Percentiles rank a stretch among this genome's conserved stretches.
phyloP scores from a whole-genome alignment of 1,140 invertebrate genomes.

The Mesaphorura yosii region DNA sequence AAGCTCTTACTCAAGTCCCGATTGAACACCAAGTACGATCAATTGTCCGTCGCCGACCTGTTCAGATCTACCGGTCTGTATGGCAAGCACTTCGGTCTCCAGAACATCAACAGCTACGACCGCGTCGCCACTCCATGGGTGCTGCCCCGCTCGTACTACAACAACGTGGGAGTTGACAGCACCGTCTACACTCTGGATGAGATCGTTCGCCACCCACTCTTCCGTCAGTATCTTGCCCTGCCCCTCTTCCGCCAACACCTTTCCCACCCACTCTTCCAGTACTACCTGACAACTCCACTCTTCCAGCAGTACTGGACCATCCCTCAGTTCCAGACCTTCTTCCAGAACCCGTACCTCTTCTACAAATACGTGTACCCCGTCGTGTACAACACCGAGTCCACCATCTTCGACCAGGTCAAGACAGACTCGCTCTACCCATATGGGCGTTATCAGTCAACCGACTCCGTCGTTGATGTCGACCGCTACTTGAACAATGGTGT shows the following conservation, averaged over 20 bases:
- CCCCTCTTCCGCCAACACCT: conserved; percentile 25
- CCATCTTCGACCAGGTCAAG: too few species aligned
- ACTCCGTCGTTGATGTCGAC: neutral
- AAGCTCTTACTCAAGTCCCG: neutral
- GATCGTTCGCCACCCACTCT: conserved; percentile 13
- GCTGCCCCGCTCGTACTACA: too few species aligned
- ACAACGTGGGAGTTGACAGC: neutral
- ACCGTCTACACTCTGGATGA: conserved; percentile 9
- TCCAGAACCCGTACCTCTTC: conserved; percentile 20
- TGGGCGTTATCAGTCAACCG: too few species aligned
- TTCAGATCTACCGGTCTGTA: too few species aligned
- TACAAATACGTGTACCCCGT: conserved; percentile 22
- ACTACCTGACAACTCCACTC: conserved; percentile 8
- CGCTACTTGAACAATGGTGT: conserved; percentile 3
- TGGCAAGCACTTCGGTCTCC: too few species aligned
- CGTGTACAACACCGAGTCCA: conserved; percentile 2
- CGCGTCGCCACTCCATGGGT: neutral
- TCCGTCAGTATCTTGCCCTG: conserved; percentile 19
- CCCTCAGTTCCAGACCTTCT: conserved; percentile 15
- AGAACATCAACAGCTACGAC: neutral
- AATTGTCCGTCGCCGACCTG: too few species aligned
- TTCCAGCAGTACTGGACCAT: conserved; percentile 21
- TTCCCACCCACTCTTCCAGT: conserved; percentile 12
- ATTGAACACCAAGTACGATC: neutral
- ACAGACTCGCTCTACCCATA: too few species aligned